Conservation (phyloP, 2,797 vertebrate species). For the Melanotaenia nigrans region DNA sequence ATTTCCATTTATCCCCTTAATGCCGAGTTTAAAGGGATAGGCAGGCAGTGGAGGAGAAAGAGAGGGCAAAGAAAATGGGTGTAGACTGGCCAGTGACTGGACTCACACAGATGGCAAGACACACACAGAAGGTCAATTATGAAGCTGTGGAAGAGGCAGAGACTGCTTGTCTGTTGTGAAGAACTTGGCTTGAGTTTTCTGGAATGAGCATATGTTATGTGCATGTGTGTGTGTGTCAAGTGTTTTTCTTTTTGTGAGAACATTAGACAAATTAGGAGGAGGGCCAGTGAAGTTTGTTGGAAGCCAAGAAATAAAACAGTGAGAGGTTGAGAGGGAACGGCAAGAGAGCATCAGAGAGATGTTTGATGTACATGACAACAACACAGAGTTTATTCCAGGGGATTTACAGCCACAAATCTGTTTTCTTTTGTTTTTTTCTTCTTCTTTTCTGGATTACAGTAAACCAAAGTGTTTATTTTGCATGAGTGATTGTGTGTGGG, state of each 20-base stretch:
- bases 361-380: not conserved
- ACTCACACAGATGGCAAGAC: constrained; percentile 64
- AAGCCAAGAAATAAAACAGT: constrained; percentile 4
- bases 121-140: constrained; percentile 70
- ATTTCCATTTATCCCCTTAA: constrained; percentile 38
- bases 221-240: constrained; percentile 17
- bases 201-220: constrained; percentile 51
- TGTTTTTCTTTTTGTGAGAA: constrained; percentile 19
- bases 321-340: not conserved
- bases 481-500: not conserved
- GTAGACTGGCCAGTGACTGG: constrained; percentile 14
- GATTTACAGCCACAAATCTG: not conserved
- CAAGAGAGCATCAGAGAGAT: not conserved
- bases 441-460: not conserved
- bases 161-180: constrained; percentile 69
- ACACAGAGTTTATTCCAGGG: not conserved
- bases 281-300: constrained; percentile 22
- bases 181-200: constrained; percentile 63
- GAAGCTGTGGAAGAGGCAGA: constrained; percentile 62
- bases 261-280: constrained; percentile 17
- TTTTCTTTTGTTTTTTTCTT: no score
- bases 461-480: not conserved
- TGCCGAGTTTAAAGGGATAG: constrained; percentile 23
- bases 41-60: constrained; percentile 44
- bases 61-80: constrained; percentile 37